These are phyloP conservation scores for Chionomys nivalis DNA, from an alignment of 2,113 vertebrate genomes.

Conservation along the genomic window DNA sequence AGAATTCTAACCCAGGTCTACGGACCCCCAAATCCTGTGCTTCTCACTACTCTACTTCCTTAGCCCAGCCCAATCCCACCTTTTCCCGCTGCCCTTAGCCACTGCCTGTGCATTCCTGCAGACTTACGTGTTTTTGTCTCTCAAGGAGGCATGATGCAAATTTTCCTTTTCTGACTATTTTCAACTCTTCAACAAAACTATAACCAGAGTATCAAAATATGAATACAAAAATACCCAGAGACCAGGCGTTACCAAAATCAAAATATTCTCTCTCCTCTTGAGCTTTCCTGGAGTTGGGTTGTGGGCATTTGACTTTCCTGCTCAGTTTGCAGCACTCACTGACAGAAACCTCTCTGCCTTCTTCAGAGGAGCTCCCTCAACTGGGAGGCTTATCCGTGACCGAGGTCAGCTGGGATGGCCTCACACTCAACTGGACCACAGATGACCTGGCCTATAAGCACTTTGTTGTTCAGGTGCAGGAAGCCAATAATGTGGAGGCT, in stretches of 20 bases:
- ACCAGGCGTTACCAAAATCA: not conserved
- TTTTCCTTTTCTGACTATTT: constrained; percentile 1
- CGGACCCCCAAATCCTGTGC: not conserved
- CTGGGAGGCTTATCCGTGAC: constrained; percentile 89
- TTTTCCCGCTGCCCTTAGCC: not conserved
- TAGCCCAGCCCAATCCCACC: not conserved
- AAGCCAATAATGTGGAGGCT: constrained; percentile 85
- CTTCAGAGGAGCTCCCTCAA: constrained; percentile 91
- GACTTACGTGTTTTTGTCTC: not conserved
- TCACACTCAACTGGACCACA: constrained; percentile 93
- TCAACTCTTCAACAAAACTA: not conserved
- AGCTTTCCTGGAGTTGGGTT: constrained; percentile 16
- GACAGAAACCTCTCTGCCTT: constrained; percentile 86
- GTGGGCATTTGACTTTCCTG: not conserved
- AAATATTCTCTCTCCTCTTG: not conserved
- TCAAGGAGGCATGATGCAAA: not conserved
- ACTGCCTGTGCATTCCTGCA: not conserved
- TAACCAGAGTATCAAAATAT: not conserved
- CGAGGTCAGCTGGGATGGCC: constrained; percentile 92
- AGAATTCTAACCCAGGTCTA: constrained; percentile 13
- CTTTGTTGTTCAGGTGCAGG: constrained; percentile 93
- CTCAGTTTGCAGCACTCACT: constrained; percentile 76
- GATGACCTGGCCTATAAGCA: constrained; percentile 86
- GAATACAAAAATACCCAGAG: not conserved
- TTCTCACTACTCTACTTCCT: not conserved